Percentiles rank a stretch among this genome's conserved stretches.
Conservation (phyloP, 2,888 invertebrate genomes). For the Rhabditoides inermis region DNA sequence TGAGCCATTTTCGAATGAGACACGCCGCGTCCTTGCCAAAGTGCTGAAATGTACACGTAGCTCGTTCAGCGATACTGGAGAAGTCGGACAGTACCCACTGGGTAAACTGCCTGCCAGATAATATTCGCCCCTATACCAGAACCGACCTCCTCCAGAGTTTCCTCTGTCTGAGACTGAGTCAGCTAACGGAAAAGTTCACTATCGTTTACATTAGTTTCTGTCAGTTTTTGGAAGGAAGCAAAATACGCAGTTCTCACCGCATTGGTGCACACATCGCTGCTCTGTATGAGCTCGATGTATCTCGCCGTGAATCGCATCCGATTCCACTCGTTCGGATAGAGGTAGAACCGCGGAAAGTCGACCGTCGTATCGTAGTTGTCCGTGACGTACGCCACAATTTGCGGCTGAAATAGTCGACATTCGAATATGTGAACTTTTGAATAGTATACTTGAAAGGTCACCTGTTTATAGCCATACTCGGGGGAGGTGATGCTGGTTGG, state of each 20-base stretch:
- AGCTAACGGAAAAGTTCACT: too few relatives aligned
- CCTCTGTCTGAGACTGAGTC: too few relatives aligned
- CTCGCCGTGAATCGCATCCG: slow-evolving; percentile 32
- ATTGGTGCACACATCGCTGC: slow-evolving; percentile 27
- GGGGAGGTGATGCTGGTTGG: slow-evolving; percentile 33
- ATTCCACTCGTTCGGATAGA: slow-evolving; percentile 47
- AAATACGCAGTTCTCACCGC: slow-evolving; percentile 8
- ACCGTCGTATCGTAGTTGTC: slow-evolving; percentile 44
- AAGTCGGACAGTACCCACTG: too few relatives aligned
- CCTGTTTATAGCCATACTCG: slow-evolving; percentile 36
- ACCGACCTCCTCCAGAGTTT: too few relatives aligned
- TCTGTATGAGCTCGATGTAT: slow-evolving; percentile 27
- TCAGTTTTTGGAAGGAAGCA: too few relatives aligned
- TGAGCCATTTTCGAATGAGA: slow-evolving; percentile 43
- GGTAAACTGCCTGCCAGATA: too few relatives aligned
- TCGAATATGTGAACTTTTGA: slow-evolving; percentile 2
- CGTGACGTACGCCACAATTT: slow-evolving; percentile 44
- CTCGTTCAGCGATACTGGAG: neutral
- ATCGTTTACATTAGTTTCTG: too few relatives aligned
- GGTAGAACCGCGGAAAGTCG: slow-evolving; percentile 46
- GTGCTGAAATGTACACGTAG: slow-evolving; percentile 12
- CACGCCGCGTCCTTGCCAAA: slow-evolving; percentile 40
- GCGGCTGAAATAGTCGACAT: slow-evolving; percentile 23
- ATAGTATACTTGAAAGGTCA: neutral
- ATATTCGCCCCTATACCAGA: too few relatives aligned